Conservation (phyloP, 2,797 vertebrate species). For the Hoplostethus atlanticus region DNA sequence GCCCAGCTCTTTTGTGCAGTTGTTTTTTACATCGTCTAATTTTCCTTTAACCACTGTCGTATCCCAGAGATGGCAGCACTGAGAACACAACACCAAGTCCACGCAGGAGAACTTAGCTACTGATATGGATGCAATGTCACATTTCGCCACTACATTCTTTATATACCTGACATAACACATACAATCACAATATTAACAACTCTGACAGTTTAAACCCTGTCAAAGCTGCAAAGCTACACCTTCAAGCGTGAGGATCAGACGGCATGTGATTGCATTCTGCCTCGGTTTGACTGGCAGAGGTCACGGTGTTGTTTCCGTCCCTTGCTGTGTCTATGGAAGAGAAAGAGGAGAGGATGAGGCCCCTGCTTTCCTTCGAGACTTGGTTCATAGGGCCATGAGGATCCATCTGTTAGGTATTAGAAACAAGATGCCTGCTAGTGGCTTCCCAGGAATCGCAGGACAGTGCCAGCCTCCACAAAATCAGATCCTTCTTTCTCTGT, state of each 20-base stretch:
- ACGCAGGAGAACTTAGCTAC: neutral
- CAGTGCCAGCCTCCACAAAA: conserved; percentile 63
- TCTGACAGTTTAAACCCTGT: neutral
- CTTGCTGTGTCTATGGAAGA: conserved; percentile 49
- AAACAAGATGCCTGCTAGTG: conserved; percentile 76
- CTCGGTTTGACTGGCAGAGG: conserved; percentile 51
- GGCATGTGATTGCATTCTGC: conserved; percentile 41
- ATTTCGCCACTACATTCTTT: neutral
- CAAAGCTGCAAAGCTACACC: neutral
- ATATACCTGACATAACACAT: neutral
- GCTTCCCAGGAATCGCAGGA: conserved; percentile 71
- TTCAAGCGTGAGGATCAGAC: conserved; percentile 6
- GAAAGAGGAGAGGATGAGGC: conserved; percentile 36
- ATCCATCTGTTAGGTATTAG: conserved; percentile 82
- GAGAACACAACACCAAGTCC: neutral
- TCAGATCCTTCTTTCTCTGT: conserved; percentile 37
- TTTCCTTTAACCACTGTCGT: conserved; percentile 31
- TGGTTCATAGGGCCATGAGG: conserved; percentile 48
- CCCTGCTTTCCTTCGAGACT: conserved; percentile 49
- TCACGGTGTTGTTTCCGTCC: conserved; percentile 63
- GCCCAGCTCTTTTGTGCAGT: conserved; percentile 33
- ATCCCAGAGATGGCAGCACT: neutral
- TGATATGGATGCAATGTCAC: neutral
- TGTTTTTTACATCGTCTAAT: conserved; percentile 56
- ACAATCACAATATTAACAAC: neutral